phyloP scores from a whole-genome alignment of 2,113 vertebrate species.

The Hyperoodon ampullatus region DNA sequence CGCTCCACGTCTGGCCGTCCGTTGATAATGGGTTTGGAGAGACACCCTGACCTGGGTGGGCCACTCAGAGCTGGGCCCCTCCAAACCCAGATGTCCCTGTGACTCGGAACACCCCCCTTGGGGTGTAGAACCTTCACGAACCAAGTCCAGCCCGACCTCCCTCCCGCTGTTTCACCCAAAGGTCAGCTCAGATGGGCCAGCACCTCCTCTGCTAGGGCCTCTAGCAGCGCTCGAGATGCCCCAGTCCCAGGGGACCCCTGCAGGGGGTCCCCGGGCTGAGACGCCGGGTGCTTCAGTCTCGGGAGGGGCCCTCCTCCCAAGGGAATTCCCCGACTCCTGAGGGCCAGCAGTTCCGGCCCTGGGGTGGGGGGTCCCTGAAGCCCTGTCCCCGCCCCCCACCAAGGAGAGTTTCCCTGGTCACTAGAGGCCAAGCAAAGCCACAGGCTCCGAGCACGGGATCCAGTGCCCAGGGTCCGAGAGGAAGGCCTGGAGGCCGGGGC shows the following conservation, averaged over 20 bases:
- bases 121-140: neutral
- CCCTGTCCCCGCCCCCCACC: constrained; percentile 9
- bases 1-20: rapidly evolving
- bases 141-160: rapidly evolving
- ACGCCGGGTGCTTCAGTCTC: rapidly evolving
- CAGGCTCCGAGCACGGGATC: rapidly evolving
- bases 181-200: neutral
- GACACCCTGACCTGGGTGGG: neutral
- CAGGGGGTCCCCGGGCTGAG: neutral
- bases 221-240: no score
- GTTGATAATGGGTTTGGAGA: neutral
- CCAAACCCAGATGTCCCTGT: rapidly evolving
- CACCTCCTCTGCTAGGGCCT: neutral
- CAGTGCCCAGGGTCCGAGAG: neutral
- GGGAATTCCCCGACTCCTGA: neutral
- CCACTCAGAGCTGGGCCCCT: neutral
- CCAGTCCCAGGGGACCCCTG: neutral
- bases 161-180: rapidly evolving
- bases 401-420: neutral
- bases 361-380: constrained; percentile 64
- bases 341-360: neutral
- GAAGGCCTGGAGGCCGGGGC: neutral
- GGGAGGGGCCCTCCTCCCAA: no score
- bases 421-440: neutral
- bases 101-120: neutral